Conservation (phyloP, 2,797 vertebrate species). For the Malacoctenus gilli region DNA sequence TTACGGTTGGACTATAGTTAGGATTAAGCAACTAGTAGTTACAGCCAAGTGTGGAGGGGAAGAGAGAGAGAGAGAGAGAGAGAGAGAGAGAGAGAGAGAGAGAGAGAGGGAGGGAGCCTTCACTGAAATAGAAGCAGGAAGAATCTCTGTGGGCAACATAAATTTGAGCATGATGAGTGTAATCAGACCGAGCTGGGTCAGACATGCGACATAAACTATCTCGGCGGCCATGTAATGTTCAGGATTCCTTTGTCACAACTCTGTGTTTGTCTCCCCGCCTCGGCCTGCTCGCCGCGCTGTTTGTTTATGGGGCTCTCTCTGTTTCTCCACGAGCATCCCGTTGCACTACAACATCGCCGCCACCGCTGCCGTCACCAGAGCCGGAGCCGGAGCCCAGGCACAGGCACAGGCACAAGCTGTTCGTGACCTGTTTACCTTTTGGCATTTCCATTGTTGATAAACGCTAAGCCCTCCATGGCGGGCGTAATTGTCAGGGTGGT, state of each 20-base stretch:
- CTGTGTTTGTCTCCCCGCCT: conserved; percentile 35
- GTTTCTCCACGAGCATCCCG: conserved; percentile 43
- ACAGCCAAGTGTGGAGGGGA: no score
- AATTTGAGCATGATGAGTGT: conserved; percentile 73
- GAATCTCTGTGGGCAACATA: conserved; percentile 72
- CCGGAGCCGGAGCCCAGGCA: conserved; percentile 22
- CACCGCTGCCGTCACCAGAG: no score
- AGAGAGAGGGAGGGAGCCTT: conserved; percentile 63
- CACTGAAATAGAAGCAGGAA: conserved; percentile 71
- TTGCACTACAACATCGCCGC: conserved; percentile 42
- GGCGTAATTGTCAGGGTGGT: conserved; percentile 59
- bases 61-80: conserved; percentile 10
- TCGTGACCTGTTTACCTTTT: conserved; percentile 65
- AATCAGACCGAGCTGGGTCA: conserved; percentile 68
- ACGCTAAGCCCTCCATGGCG: conserved; percentile 48
- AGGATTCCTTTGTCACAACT: conserved; percentile 68
- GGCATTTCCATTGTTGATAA: conserved; percentile 60
- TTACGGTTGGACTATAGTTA: no score
- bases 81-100: conserved; percentile 42
- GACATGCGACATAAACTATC: conserved; percentile 67
- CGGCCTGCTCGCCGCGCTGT: conserved; percentile 25
- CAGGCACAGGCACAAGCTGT: conserved; percentile 6
- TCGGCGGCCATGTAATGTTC: conserved; percentile 50
- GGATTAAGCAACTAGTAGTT: no score
- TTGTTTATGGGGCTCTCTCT: conserved; percentile 43